Evolutionary conservation across 2,797 vertebrate genomes (phyloP).

Genomic region (Macropus fuliginosus): DNA sequence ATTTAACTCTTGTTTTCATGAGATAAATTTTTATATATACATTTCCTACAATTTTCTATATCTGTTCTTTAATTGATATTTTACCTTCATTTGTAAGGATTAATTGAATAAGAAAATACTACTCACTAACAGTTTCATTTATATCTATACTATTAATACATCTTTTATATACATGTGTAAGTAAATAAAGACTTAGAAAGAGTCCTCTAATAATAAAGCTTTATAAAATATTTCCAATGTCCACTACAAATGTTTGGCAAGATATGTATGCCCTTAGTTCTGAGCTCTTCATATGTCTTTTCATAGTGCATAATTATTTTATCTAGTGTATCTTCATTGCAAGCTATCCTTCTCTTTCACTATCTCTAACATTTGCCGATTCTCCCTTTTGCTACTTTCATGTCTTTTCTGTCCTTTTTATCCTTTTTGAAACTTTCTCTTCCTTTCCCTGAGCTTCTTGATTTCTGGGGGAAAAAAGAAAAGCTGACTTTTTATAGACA

Average conservation of each 20-base stretch:
- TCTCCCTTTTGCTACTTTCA: not conserved
- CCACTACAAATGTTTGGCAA: not conserved
- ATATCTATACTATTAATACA: not conserved
- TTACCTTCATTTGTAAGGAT: not conserved
- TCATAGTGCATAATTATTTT: not conserved
- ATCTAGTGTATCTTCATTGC: not conserved
- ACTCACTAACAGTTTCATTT: not conserved
- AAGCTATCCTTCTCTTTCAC: not conserved
- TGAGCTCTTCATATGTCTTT: not conserved
- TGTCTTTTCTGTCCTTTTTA: not conserved
- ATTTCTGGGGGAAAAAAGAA: not conserved
- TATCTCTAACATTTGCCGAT: not conserved
- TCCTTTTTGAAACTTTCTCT: not conserved
- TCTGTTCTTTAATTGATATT: not conserved
- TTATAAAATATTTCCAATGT: not conserved
- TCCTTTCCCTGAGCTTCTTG: not conserved
- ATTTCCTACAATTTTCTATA: not conserved
- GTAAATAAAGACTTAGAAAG: not conserved
- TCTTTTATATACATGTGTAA: not conserved
- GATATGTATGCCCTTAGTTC: not conserved
- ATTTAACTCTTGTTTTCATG: constrained; percentile 4
- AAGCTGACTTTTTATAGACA: not conserved
- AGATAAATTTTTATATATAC: not conserved
- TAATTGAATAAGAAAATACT: not conserved
- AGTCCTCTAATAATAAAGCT: not conserved